phyloP scores from a whole-genome alignment of 2,113 vertebrate genomes.

The Okapia johnstoni region DNA sequence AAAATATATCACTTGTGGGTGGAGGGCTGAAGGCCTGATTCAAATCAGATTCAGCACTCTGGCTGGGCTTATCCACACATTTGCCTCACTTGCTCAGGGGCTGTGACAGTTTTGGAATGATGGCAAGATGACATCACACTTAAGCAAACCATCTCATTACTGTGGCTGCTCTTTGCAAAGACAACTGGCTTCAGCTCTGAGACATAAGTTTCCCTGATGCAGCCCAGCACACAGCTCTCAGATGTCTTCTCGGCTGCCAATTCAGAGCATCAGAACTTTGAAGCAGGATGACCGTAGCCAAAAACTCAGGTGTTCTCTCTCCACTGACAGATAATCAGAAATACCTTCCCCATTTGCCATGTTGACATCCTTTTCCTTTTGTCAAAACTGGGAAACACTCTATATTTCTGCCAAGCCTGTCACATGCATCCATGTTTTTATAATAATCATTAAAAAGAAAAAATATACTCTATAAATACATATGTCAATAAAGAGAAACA shows the following conservation, averaged over 20 bases:
- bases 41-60: not conserved
- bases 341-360: not conserved
- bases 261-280: not conserved
- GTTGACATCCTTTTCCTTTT: not conserved
- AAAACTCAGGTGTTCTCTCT: not conserved
- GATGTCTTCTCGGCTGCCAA: not conserved
- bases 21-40: not conserved
- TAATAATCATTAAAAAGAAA: slow-evolving; percentile 23
- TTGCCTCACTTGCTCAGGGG: not conserved
- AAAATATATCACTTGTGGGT: not conserved
- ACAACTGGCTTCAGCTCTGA: not conserved
- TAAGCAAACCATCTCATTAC: not conserved
- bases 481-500: slow-evolving; percentile 49
- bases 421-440: not conserved
- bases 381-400: not conserved
- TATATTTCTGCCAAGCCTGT: not conserved
- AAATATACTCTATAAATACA: slow-evolving; percentile 26
- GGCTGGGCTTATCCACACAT: not conserved
- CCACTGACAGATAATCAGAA: not conserved
- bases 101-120: not conserved
- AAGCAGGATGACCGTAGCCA: not conserved
- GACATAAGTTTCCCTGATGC: not conserved
- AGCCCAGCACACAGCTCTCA: not conserved
- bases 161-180: not conserved
- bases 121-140: not conserved